Conservation (phyloP, 1,140 invertebrate species). For the Tribolium madens region DNA sequence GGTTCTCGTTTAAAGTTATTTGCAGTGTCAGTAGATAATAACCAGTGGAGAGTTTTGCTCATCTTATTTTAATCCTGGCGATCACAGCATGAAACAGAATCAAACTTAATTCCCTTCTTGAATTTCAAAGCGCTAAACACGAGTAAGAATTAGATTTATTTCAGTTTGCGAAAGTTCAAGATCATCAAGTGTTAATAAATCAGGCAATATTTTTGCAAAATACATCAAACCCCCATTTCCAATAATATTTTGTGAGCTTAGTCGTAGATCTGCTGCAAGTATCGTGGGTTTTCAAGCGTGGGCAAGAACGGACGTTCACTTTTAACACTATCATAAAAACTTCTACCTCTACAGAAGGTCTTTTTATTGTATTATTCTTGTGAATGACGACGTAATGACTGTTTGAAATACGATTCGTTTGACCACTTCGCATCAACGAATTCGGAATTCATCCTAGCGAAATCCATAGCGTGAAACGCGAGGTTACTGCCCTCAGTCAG, state of each 20-base stretch:
- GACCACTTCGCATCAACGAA: no score
- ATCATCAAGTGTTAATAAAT: slow-evolving; percentile 17
- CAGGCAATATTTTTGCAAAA: not conserved
- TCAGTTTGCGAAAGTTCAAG: slow-evolving; percentile 29
- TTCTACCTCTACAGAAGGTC: slow-evolving; percentile 33
- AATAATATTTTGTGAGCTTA: slow-evolving; percentile 18
- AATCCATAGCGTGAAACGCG: slow-evolving; percentile 4
- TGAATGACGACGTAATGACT: slow-evolving; percentile 31
- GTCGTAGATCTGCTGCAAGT: slow-evolving; percentile 26
- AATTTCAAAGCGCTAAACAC: slow-evolving; percentile 14
- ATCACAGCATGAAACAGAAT: slow-evolving; percentile 32
- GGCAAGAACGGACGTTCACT: slow-evolving; percentile 43
- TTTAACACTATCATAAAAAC: slow-evolving; percentile 40
- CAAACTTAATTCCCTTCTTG: slow-evolving; percentile 36
- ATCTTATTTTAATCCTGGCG: slow-evolving; percentile 33
- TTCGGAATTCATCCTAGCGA: slow-evolving; percentile 5
- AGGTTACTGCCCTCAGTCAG: slow-evolving; percentile 19
- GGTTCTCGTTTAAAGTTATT: slow-evolving; percentile 39
- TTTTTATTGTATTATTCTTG: slow-evolving; percentile 37
- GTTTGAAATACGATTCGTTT: no score
- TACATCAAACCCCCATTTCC: not conserved
- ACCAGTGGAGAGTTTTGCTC: slow-evolving; percentile 9
- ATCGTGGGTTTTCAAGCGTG: slow-evolving; percentile 43
- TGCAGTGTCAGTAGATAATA: slow-evolving; percentile 38
- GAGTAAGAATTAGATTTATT: not conserved